Conservation (phyloP, 2,113 vertebrate genomes). For the Prionailurus bengalensis region DNA sequence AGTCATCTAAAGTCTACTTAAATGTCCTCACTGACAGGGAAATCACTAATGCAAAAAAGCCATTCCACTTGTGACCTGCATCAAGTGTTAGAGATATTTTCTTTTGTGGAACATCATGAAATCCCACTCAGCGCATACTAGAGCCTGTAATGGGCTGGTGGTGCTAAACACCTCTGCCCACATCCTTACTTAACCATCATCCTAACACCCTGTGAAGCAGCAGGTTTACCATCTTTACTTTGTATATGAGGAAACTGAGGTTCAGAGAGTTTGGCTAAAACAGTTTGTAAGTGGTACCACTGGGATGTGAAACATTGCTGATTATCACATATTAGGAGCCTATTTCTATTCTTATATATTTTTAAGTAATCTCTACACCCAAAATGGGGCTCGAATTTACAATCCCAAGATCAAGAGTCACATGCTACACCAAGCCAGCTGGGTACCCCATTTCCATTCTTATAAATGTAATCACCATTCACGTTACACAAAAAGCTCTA, state of each 20-base stretch:
- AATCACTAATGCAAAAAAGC: slow-evolving; percentile 13
- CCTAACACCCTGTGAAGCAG: not conserved
- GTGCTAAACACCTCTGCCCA: not conserved
- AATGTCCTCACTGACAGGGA: not conserved
- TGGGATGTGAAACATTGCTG: not conserved
- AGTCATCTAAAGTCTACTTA: not conserved
- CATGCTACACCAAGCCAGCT: not conserved
- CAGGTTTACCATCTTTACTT: not conserved
- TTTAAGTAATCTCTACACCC: not conserved
- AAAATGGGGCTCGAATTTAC: not conserved
- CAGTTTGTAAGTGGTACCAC: not conserved
- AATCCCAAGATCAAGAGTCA: not conserved
- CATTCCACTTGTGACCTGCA: not conserved
- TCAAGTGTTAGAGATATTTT: not conserved
- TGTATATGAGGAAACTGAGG: not conserved
- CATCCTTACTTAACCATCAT: not conserved
- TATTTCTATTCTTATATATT: not conserved
- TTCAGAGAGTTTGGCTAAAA: not conserved
- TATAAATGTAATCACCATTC: not conserved
- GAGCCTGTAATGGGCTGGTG: not conserved
- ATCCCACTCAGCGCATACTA: not conserved
- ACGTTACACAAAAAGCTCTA: not conserved
- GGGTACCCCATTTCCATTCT: not conserved
- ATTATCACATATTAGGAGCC: not conserved
- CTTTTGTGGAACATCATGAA: not conserved